Evolutionary conservation across 92 coral and sea anemone genomes (phyloP).

Genomic region (Phenganax subtilis): DNA sequence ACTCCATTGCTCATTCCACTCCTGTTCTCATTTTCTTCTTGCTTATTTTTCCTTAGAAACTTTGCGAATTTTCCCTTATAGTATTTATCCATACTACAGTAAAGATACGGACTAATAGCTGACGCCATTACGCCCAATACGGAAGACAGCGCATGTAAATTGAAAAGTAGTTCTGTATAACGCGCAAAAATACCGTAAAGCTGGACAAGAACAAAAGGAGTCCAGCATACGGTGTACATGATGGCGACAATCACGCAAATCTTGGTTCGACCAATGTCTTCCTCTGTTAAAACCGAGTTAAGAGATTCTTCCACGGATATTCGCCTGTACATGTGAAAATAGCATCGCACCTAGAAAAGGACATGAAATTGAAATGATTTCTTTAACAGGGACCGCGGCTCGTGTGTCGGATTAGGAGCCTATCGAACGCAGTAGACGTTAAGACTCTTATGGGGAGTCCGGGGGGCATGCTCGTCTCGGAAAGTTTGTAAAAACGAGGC

Average conservation of each 20-base stretch:
- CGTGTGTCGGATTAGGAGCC: no score
- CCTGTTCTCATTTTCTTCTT: neutral
- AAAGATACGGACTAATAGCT: conserved; percentile 68
- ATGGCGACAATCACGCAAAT: conserved; percentile 68
- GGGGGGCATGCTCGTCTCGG: no score
- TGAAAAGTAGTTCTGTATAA: conserved; percentile 79
- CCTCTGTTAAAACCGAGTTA: conserved; percentile 52
- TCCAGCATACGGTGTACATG: conserved; percentile 82
- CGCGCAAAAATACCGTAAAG: conserved; percentile 69
- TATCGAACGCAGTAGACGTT: no score
- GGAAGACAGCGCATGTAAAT: conserved; percentile 88
- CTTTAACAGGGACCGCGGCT: no score
- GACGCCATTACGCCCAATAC: conserved; percentile 89
- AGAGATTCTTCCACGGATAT: conserved; percentile 48
- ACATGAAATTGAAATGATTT: no score
- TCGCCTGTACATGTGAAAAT: conserved; percentile 46
- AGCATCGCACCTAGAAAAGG: neutral
- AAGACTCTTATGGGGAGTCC: no score
- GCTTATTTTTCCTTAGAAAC: neutral
- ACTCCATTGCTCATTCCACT: neutral
- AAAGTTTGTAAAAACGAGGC: no score
- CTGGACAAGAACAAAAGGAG: conserved; percentile 83
- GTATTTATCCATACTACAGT: conserved; percentile 71
- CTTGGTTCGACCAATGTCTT: conserved; percentile 73
- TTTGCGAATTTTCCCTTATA: conserved; percentile 47